Base-by-base conservation (phyloP, 2,888 invertebrate genomes). In the Heliothis peltigera region DNA sequence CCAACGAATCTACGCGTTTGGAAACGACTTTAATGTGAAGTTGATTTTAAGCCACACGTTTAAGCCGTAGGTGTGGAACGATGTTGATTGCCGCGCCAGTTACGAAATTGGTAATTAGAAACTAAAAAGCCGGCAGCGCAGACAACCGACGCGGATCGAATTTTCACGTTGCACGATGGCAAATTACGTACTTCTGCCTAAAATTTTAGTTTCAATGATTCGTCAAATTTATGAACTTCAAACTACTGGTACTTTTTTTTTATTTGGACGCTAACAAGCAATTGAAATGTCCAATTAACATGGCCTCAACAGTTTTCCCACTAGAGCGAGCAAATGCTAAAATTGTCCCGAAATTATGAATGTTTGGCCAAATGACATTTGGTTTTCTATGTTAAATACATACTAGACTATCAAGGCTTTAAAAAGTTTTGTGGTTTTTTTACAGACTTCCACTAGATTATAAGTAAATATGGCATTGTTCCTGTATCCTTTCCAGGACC, bases 41-140 rank as follows among this genome's bases (percentile, higher is more conserved):
- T 44, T 53, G 32, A 25, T 25, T 46, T 39, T 5, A 73, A 58
- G 49, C 42, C 43, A 10, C 22, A 43, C 64, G 48, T 58, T 56
- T 28, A 51, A 47, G 8, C 32, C 39, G 49, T 28, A 51, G 39
- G 28, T 63, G 43, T n/a, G 17, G 48, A 44, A 12, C 10, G 22
- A 35, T 12, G 19, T 43, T 59, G 60, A 59, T 56, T 48, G 49
- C 58, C 21, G 49, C 42, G 39, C 19, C 54, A 17, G 19, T 54
- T 55, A 62, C 54, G 28, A 62, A 62, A 69, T 71, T 58, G 58
- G 47, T 75, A 70, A 71, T 70, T 52, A 63, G 44, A 46, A 63
- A 63, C 58, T 72, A 59, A 70, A 69, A 72, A 44, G 51, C 48
- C 25, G 52, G 22, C 58, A 44, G 54, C 32, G 54, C 57, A 52